Base-by-base conservation (phyloP, 1,140 invertebrate genomes). In the Whitmania pigra region DNA sequence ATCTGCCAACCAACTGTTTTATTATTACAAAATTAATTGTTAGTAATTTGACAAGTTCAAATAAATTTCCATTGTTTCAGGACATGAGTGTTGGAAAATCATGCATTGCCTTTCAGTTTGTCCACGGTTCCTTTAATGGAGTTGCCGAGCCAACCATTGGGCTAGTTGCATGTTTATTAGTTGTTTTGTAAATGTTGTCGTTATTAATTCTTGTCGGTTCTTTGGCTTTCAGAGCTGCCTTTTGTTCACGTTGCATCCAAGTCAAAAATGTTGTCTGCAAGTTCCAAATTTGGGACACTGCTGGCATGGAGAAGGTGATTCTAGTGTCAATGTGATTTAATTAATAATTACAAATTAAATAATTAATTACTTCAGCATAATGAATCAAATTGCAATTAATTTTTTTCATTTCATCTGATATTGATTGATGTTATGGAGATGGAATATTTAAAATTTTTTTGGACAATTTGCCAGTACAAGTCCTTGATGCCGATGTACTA, bases 81-180 rank as follows among this genome's bases (percentile, higher is more conserved):
- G 96, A 99, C 86, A 97, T 94, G 72, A 95, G 96, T 71, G 97
- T 99, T 75, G 96, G 96, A 72, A 99, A 99, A 86, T 99, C 96
- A 53, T 97, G 94, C 85, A 87, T 99, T 80, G 96, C 99, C 75
- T 86, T 99, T 77, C 89, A 96, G 82, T 99, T 99, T 86, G 96
- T 99, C 72, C 99, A 99, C 86, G 96, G 95, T 79, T 94, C 99
- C 85, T 99, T 99, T 83, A 95, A 99, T 82, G 96, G 99, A 83
- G 98, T 97, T 82, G 95, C 99, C 86, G 97, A 99, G 85, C 97
- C 94, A 86, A 99, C 97, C 77, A 99, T 99, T 85, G 97, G 97
- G 82, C 78, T 36, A 22, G n/a, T 25, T 29, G 7, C 27, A 2
- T 31, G 15, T 68, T 31, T 15, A 9, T 11, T 31, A 43, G 36